Evolutionary conservation across 1,140 invertebrate species (phyloP).

Genomic region (Drosophila ficusphila): DNA sequence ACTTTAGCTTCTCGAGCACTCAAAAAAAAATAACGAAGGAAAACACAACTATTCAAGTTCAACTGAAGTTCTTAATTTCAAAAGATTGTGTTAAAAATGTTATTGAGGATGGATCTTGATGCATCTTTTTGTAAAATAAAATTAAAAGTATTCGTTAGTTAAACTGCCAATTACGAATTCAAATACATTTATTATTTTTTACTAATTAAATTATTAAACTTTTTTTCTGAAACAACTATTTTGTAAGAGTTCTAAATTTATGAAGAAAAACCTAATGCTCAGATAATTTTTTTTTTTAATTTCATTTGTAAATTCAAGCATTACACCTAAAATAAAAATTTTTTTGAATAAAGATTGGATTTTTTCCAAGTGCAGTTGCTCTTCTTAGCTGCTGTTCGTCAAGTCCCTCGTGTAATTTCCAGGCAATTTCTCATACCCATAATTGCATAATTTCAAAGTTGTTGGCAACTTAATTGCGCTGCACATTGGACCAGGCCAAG

Average conservation of each 20-base stretch:
- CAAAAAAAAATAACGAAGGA: neutral
- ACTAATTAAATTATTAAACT: no score
- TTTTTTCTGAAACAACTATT: no score
- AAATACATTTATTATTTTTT: no score
- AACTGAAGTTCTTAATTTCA: neutral
- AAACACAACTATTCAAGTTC: neutral
- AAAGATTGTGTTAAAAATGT: neutral
- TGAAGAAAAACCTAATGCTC: no score
- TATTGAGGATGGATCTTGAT: no score
- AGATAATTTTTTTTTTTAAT: no score
- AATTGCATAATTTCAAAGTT: conserved; percentile 84
- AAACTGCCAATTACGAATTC: no score
- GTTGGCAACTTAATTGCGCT: conserved; percentile 83
- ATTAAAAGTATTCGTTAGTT: no score
- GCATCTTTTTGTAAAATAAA: no score
- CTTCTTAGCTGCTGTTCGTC: conserved; percentile 62
- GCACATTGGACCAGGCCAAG: conserved; percentile 59
- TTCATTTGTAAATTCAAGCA: no score
- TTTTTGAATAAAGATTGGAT: neutral
- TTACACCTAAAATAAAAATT: no score
- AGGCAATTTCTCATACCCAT: conserved; percentile 83
- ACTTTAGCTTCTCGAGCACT: conserved; percentile 6
- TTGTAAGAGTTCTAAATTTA: no score
- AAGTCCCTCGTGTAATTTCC: conserved; percentile 80
- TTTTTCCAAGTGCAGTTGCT: neutral